Evolutionary conservation across 2,888 invertebrate species (phyloP).

Genomic region (Diaperis boleti): DNA sequence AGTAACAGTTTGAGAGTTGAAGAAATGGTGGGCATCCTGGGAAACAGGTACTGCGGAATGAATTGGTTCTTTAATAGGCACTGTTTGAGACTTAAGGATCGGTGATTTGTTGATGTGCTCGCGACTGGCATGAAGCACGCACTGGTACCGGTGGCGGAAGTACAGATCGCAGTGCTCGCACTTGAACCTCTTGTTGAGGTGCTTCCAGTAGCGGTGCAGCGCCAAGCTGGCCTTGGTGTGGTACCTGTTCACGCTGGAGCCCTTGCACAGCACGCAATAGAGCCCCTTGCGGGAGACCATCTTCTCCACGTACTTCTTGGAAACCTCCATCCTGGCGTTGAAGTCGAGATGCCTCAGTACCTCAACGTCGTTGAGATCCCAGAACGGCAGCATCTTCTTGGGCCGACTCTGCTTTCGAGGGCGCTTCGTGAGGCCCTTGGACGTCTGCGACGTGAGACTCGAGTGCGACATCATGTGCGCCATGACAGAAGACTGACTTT

Average conservation of each 20-base stretch:
- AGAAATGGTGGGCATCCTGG: conserved; percentile 59
- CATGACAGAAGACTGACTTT: conserved; percentile 66
- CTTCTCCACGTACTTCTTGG: conserved; percentile 61
- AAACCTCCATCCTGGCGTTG: conserved; percentile 51
- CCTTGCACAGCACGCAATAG: conserved; percentile 63
- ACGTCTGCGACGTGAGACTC: conserved; percentile 57
- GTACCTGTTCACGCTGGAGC: conserved; percentile 63
- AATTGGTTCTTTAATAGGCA: conserved; percentile 60
- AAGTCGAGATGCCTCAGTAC: conserved; percentile 58
- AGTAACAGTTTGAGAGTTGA: conserved; percentile 58
- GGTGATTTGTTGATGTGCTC: conserved; percentile 60
- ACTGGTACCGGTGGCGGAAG: conserved; percentile 68
- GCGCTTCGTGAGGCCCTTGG: conserved; percentile 52
- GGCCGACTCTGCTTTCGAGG: conserved; percentile 69
- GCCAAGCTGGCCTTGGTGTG: conserved; percentile 66
- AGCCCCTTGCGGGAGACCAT: conserved; percentile 61
- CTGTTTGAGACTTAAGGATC: conserved; percentile 55
- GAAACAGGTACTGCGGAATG: conserved; percentile 58
- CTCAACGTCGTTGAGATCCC: conserved; percentile 60
- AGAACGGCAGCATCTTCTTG: conserved; percentile 65
- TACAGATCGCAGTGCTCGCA: conserved; percentile 68
- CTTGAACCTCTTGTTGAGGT: conserved; percentile 63
- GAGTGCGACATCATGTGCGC: conserved; percentile 68
- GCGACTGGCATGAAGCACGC: conserved; percentile 66
- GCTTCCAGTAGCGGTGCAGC: conserved; percentile 69